phyloP scores from a whole-genome alignment of 1,140 invertebrate species.

The Centruroides vittatus region DNA sequence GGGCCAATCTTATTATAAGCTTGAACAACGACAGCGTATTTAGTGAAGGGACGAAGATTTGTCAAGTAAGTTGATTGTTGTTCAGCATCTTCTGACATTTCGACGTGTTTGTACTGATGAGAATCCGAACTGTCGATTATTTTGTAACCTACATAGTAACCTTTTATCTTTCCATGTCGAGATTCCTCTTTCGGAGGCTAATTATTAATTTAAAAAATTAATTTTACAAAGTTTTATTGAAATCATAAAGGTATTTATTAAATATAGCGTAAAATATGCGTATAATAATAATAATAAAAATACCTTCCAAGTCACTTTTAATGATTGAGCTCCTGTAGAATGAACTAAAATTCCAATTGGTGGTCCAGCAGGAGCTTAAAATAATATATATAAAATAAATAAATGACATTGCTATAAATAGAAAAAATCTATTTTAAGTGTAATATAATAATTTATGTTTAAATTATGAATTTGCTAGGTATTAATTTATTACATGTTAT shows the following conservation, averaged over 20 bases:
- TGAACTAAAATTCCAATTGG: constrained; percentile 13
- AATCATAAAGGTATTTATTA: too few species aligned
- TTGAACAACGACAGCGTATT: constrained; percentile 30
- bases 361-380: constrained; percentile 17
- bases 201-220: not conserved
- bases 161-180: constrained; percentile 27
- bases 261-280: too few species aligned
- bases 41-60: constrained; percentile 29
- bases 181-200: constrained; percentile 10
- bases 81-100: constrained; percentile 2
- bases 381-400: not conserved
- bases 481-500: not conserved
- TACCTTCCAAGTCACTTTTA: constrained; percentile 21
- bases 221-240: too few species aligned
- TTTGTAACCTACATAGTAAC: constrained; percentile 28
- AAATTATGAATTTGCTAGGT: too few species aligned
- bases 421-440: too few species aligned
- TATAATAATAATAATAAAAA: not conserved
- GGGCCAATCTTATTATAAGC: constrained; percentile 32
- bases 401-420: too few species aligned
- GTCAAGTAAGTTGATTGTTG: constrained; percentile 11
- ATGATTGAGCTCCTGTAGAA: constrained; percentile 18
- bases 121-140: constrained; percentile 11
- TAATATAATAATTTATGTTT: too few species aligned
- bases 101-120: constrained; percentile 24